Conservation (phyloP, 92 coral and sea anemone genomes). For the Chrysogorgia sp. region DNA sequence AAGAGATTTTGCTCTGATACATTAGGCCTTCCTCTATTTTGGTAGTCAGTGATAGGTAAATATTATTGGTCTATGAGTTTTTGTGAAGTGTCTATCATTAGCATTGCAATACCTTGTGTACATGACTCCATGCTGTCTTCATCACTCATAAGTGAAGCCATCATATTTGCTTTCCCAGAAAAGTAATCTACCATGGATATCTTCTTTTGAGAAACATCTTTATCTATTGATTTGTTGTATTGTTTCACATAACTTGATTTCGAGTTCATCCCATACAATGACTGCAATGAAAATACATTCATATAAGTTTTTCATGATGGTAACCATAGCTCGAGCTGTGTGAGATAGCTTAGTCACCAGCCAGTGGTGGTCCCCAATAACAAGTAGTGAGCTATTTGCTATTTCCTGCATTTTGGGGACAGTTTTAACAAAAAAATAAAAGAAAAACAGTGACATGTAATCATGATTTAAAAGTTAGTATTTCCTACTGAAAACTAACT, state of each 20-base stretch:
- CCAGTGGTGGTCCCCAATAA: background rate
- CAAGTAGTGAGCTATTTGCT: no score
- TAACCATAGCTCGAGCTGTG: background rate
- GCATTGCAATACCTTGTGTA: slow-evolving; percentile 66
- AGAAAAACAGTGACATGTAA: no score
- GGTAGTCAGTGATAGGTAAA: no score
- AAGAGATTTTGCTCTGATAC: no score
- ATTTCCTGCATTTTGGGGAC: no score
- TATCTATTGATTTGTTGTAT: slow-evolving; percentile 72
- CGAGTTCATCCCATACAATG: slow-evolving; percentile 86
- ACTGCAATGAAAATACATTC: slow-evolving; percentile 48
- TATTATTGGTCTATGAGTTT: no score
- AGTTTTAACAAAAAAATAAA: no score
- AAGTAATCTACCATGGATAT: slow-evolving; percentile 91
- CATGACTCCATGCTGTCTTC: slow-evolving; percentile 94
- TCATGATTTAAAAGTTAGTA: no score
- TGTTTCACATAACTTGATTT: slow-evolving; percentile 82
- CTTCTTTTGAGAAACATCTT: slow-evolving; percentile 81
- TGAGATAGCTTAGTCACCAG: background rate
- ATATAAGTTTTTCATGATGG: background rate
- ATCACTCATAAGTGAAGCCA: slow-evolving; percentile 89
- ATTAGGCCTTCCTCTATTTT: no score
- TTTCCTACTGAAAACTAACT: no score
- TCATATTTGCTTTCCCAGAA: slow-evolving; percentile 92
- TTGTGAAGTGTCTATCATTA: background rate